phyloP scores from a whole-genome alignment of 2,888 invertebrate species.

The Ditylenchus weischeri region DNA sequence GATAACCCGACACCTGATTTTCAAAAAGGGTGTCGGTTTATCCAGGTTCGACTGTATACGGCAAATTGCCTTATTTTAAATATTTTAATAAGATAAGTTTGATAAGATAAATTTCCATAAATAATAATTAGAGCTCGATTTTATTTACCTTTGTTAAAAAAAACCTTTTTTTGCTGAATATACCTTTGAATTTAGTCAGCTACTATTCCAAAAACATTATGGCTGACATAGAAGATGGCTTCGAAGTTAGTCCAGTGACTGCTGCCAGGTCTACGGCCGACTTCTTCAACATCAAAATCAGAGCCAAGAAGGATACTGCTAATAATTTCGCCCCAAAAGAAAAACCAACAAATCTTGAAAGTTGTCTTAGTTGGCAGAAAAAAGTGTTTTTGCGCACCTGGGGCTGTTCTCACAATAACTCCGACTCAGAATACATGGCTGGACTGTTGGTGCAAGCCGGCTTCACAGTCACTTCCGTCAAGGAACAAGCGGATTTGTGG shows the following conservation, averaged over 20 bases:
- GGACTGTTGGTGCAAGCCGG: constrained; percentile 74
- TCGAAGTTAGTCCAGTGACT: constrained; percentile 18
- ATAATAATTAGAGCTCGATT: no score
- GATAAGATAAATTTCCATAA: no score
- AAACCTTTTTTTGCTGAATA: no score
- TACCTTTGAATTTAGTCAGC: no score
- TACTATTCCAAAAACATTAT: neutral
- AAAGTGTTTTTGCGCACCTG: constrained; percentile 28
- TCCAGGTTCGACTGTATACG: no score
- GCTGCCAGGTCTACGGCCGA: constrained; percentile 8
- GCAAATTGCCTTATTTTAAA: no score
- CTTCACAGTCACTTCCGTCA: constrained; percentile 66
- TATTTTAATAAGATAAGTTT: no score
- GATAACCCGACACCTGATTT: no score
- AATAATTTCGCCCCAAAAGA: neutral
- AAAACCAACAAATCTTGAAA: constrained; percentile 4
- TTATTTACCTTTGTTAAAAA: no score
- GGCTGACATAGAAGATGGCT: constrained; percentile 34
- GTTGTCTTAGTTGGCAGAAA: constrained; percentile 16
- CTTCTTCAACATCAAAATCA: constrained; percentile 26
- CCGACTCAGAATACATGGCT: constrained; percentile 95
- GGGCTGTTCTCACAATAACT: constrained; percentile 87
- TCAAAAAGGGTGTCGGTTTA: no score
- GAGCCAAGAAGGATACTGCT: constrained; percentile 17
- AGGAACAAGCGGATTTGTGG: constrained; percentile 83